phyloP scores from a whole-genome alignment of 2,797 vertebrate genomes.

The Sylvilagus floridanus region DNA sequence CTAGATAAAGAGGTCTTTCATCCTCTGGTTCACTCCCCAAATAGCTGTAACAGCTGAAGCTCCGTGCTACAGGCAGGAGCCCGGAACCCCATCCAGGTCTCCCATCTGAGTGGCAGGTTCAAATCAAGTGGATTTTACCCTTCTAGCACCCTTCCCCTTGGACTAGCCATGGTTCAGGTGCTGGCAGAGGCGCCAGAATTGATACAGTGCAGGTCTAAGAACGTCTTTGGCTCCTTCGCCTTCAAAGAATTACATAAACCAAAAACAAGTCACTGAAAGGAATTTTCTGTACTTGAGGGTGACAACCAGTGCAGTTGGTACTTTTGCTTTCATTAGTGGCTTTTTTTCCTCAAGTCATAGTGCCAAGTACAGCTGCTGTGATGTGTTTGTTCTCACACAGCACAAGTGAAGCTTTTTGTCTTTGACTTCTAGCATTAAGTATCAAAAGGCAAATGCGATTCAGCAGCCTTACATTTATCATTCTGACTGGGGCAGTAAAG shows the following conservation, averaged over 20 bases:
- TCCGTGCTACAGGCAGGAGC: too few species aligned
- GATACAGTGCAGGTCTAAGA: not conserved
- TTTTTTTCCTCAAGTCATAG: not conserved
- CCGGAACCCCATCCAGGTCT: too few species aligned
- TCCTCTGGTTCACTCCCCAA: too few species aligned
- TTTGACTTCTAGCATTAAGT: not conserved
- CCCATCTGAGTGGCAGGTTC: not conserved
- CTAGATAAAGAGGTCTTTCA: too few species aligned
- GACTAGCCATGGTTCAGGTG: not conserved
- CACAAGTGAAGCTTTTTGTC: slow-evolving; percentile 10
- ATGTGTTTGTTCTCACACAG: not conserved
- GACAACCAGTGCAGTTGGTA: not conserved
- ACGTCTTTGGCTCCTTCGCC: not conserved
- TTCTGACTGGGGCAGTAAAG: not conserved
- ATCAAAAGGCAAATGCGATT: not conserved
- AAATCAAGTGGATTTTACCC: not conserved
- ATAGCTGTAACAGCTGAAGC: too few species aligned
- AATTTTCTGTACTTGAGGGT: not conserved
- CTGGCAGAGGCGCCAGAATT: not conserved
- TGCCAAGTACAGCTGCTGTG: not conserved
- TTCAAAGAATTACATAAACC: not conserved
- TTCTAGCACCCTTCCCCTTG: not conserved
- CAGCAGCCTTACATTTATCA: not conserved
- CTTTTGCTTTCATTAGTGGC: not conserved
- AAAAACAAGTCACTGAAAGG: not conserved